phyloP scores from a whole-genome alignment of 2,797 vertebrate species.

The Tenualosa ilisha region DNA sequence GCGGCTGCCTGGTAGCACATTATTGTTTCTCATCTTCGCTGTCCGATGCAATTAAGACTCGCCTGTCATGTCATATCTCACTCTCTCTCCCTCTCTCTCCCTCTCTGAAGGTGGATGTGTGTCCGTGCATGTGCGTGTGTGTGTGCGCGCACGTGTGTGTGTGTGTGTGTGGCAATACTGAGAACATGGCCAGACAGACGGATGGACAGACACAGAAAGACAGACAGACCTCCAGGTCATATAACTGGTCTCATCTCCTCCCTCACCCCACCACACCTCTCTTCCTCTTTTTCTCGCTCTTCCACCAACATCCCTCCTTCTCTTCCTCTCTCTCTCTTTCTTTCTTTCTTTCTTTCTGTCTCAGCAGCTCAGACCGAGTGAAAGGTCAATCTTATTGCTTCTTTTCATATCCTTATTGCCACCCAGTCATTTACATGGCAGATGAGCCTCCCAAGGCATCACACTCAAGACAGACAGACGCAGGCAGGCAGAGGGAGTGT shows the following conservation, averaged over 20 bases:
- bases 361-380: constrained; percentile 54
- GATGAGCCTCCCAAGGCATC: constrained; percentile 63
- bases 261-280: background rate
- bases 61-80: constrained; percentile 46
- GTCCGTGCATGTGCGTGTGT: no score
- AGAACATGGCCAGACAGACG: background rate
- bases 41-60: constrained; percentile 63
- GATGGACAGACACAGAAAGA: background rate
- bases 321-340: constrained; percentile 30
- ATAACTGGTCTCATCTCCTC: background rate
- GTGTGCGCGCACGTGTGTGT: no score
- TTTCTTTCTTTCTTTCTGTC: constrained; percentile 34
- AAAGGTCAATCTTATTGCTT: constrained; percentile 62
- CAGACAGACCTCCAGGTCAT: background rate
- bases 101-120: no score
- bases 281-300: constrained; percentile 19
- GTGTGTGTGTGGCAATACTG: no score
- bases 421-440: constrained; percentile 65
- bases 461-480: constrained; percentile 56
- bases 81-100: constrained; percentile 23
- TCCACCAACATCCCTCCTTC: background rate
- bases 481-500: background rate
- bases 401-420: constrained; percentile 70
- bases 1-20: constrained; percentile 74
- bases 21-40: constrained; percentile 71